These are phyloP conservation scores for Rhimphoctona megacephalus DNA, from an alignment of 2,888 invertebrate species.

Conservation along the genomic window DNA sequence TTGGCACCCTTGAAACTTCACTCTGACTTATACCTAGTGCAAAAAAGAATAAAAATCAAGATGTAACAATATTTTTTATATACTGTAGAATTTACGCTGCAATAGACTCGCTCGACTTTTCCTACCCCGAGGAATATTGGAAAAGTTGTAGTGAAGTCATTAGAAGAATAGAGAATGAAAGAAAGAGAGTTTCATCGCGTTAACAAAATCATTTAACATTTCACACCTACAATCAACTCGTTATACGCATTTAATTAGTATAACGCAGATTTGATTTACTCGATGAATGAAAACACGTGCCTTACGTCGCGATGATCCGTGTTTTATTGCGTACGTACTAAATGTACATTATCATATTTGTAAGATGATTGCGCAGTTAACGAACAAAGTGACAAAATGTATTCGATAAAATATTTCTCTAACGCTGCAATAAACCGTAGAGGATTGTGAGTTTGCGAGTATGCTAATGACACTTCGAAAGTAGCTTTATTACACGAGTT, in stretches of 20 bases:
- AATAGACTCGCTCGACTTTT: slow-evolving; percentile 74
- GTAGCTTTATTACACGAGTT: background rate
- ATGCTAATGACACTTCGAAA: background rate
- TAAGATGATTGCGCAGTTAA: slow-evolving; percentile 41
- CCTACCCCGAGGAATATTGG: slow-evolving; percentile 47
- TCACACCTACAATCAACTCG: slow-evolving; percentile 34
- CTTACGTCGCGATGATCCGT: slow-evolving; percentile 47
- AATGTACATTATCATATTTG: slow-evolving; percentile 58
- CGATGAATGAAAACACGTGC: slow-evolving; percentile 31
- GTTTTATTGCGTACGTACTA: slow-evolving; percentile 32
- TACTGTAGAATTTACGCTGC: slow-evolving; percentile 64
- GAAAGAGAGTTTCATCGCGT: slow-evolving; percentile 23
- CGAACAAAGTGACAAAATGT: slow-evolving; percentile 11
- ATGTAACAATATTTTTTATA: slow-evolving; percentile 66
- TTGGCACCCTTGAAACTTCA: background rate
- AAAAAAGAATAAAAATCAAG: slow-evolving; percentile 30
- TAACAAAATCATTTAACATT: background rate
- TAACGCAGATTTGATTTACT: slow-evolving; percentile 54
- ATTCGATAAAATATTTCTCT: slow-evolving; percentile 5
- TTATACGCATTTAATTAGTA: slow-evolving; percentile 51
- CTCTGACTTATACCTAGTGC: slow-evolving; percentile 39
- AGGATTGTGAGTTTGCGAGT: slow-evolving; percentile 2
- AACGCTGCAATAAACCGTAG: slow-evolving; percentile 26
- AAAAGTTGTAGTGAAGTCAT: slow-evolving; percentile 76
- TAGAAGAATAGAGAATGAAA: slow-evolving; percentile 18